Percentiles rank a stretch among this genome's conserved stretches.
These are phyloP conservation scores for Atherinomorus stipes DNA, from an alignment of 2,113 vertebrate genomes.

Conservation along the genomic window DNA sequence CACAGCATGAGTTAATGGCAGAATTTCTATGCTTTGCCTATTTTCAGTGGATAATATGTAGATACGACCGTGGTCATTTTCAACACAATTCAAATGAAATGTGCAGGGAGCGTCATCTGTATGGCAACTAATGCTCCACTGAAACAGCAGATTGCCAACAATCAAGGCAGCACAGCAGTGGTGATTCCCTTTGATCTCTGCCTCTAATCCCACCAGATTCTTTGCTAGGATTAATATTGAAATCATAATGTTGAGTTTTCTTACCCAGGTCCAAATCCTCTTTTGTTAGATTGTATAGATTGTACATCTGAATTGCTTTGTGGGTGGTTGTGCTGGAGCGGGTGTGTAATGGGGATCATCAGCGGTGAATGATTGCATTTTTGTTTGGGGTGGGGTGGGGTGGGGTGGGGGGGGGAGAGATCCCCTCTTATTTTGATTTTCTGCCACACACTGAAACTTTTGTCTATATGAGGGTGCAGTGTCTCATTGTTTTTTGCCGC, in stretches of 20 bases:
- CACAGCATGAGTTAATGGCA: constrained; percentile 32
- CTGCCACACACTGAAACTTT: constrained; percentile 17
- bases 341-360: constrained; percentile 41
- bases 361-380: constrained; percentile 62
- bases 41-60: constrained; percentile 18
- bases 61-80: constrained; percentile 35
- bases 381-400: neutral
- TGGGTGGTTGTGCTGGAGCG: constrained; percentile 53
- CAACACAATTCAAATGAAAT: constrained; percentile 16
- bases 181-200: constrained; percentile 78
- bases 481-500: constrained; percentile 55
- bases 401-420: too few species aligned
- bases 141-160: constrained; percentile 58
- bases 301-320: constrained; percentile 67
- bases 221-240: constrained; percentile 78
- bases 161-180: constrained; percentile 56
- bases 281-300: constrained; percentile 71
- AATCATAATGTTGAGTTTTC: constrained; percentile 72
- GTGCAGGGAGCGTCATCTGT: constrained; percentile 9
- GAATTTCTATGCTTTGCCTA: neutral
- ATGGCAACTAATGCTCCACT: constrained; percentile 11
- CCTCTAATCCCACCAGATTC: constrained; percentile 76
- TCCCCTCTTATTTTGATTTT: constrained; percentile 45
- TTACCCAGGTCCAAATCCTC: constrained; percentile 72
- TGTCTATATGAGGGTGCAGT: constrained; percentile 36